These are phyloP conservation scores for Anaspis maculata DNA, from an alignment of 2,888 invertebrate genomes.

Conservation along the genomic window DNA sequence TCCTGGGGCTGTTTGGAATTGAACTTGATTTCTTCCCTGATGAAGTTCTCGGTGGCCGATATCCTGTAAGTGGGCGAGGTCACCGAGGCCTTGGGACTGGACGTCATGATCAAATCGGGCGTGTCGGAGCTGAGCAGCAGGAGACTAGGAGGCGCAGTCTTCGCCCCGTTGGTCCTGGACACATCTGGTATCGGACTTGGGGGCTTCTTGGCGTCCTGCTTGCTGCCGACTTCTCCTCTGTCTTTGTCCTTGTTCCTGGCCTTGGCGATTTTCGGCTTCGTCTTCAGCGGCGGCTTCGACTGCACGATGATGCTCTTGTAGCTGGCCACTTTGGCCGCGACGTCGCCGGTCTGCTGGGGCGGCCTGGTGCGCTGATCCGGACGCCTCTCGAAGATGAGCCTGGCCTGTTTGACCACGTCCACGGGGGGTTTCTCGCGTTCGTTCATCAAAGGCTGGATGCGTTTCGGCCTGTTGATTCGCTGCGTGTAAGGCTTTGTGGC, in stretches of 20 bases:
- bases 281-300: constrained; percentile 40
- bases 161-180: constrained; percentile 27
- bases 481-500: constrained; percentile 17
- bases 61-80: constrained; percentile 22
- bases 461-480: constrained; percentile 49
- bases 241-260: constrained; percentile 26
- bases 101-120: constrained; percentile 45
- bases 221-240: constrained; percentile 3
- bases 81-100: constrained; percentile 26
- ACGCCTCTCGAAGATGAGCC: constrained; percentile 72
- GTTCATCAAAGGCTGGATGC: constrained; percentile 55
- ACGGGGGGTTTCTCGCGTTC: constrained; percentile 79
- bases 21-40: constrained; percentile 24
- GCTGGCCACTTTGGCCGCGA: constrained; percentile 56
- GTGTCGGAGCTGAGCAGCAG: constrained; percentile 34
- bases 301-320: constrained; percentile 56
- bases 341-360: constrained; percentile 50
- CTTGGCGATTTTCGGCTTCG: constrained; percentile 40
- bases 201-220: constrained; percentile 11
- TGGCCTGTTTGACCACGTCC: constrained; percentile 79
- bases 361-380: constrained; percentile 48
- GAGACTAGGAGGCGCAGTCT: constrained; percentile 8
- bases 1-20: too few relatives aligned
- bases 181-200: constrained; percentile 38
- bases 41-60: constrained; percentile 21